Percentiles rank a stretch among this genome's conserved stretches.
Evolutionary conservation across 92 coral and sea anemone species (phyloP).

Genomic region (Anthopleura xanthogrammica): DNA sequence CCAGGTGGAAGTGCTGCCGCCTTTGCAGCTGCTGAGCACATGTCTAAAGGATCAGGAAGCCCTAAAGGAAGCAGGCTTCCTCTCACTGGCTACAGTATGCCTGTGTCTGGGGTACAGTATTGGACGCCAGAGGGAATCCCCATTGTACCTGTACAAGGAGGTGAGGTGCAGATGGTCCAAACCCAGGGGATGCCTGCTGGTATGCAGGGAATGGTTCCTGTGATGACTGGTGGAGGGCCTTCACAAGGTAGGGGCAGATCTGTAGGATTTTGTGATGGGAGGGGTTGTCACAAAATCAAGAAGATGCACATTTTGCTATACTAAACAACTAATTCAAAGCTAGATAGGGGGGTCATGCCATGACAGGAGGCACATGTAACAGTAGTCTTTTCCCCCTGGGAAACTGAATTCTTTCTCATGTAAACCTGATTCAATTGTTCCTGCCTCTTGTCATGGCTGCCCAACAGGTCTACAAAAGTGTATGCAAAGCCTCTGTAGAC

Average conservation of each 20-base stretch:
- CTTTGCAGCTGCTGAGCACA: constrained; percentile 55
- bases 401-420: too few relatives aligned
- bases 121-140: constrained; percentile 70
- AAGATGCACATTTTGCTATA: too few relatives aligned
- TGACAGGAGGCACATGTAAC: too few relatives aligned
- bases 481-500: too few relatives aligned
- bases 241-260: constrained; percentile 3
- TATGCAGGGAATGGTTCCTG: constrained; percentile 66
- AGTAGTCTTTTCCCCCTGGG: too few relatives aligned
- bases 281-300: too few relatives aligned
- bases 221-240: constrained; percentile 34
- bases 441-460: too few relatives aligned
- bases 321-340: too few relatives aligned
- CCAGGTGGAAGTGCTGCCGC: constrained; percentile 66
- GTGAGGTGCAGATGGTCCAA: constrained; percentile 76
- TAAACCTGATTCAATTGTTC: too few relatives aligned
- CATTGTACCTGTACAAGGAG: constrained; percentile 59
- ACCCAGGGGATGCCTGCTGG: constrained; percentile 49
- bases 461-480: too few relatives aligned
- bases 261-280: too few relatives aligned
- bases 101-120: constrained; percentile 61
- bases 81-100: constrained; percentile 43
- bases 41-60: constrained; percentile 45
- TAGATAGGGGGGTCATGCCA: too few relatives aligned
- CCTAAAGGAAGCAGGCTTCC: constrained; percentile 62